Percentiles rank a stretch among this genome's conserved stretches.
Evolutionary conservation across 2,888 invertebrate species (phyloP).

Genomic region (Hesperia comma): DNA sequence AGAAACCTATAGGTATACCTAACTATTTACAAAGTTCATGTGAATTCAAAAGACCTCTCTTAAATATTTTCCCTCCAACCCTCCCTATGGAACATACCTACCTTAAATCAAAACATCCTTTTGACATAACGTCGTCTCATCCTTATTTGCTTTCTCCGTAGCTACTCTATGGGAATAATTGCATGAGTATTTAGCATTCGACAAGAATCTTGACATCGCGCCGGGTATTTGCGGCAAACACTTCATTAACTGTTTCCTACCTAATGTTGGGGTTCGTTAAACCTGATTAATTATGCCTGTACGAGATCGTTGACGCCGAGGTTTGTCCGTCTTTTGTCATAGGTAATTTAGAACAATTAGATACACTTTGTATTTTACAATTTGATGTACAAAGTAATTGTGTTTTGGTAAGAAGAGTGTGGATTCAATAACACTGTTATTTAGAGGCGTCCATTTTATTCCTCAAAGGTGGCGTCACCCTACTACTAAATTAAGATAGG

Average conservation of each 20-base stretch:
- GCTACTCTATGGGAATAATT: background rate
- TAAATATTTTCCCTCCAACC: too few relatives aligned
- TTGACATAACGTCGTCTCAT: background rate
- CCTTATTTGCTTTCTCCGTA: background rate
- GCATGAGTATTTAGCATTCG: slow-evolving; percentile 6
- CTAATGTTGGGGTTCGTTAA: slow-evolving; percentile 1
- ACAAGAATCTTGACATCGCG: background rate
- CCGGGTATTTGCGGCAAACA: background rate
- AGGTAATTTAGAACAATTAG: background rate
- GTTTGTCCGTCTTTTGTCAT: background rate
- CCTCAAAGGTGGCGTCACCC: too few relatives aligned
- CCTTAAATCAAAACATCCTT: background rate
- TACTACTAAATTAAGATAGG: too few relatives aligned
- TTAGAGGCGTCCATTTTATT: too few relatives aligned
- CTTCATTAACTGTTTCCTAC: background rate
- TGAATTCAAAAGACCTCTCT: too few relatives aligned
- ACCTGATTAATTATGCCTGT: slow-evolving; percentile 2
- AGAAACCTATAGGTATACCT: too few relatives aligned
- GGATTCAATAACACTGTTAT: too few relatives aligned
- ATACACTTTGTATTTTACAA: too few relatives aligned
- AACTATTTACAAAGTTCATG: too few relatives aligned
- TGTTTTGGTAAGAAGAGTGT: too few relatives aligned
- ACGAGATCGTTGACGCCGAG: background rate
- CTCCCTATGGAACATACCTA: too few relatives aligned
- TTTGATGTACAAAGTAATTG: too few relatives aligned